phyloP scores from a whole-genome alignment of 2,797 vertebrate species.

The Enteromius paludinosus region DNA sequence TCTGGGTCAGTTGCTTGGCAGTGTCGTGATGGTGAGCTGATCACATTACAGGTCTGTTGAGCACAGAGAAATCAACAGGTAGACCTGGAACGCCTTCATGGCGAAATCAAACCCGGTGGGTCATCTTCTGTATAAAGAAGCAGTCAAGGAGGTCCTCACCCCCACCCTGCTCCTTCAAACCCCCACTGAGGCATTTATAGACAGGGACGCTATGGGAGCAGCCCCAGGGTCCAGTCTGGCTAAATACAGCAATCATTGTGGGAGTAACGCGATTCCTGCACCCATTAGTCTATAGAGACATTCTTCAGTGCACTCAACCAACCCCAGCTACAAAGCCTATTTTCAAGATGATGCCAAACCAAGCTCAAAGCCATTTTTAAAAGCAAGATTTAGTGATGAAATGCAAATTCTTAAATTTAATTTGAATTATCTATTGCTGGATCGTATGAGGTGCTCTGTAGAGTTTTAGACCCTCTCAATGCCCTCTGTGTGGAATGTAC shows the following conservation, averaged over 20 bases:
- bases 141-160: slow-evolving; percentile 58
- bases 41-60: slow-evolving; percentile 48
- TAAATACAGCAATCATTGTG: slow-evolving; percentile 52
- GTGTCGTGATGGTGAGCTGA: slow-evolving; percentile 18
- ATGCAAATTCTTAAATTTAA: not conserved
- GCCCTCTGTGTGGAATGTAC: slow-evolving; percentile 51
- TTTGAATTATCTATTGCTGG: not conserved
- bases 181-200: slow-evolving; percentile 36
- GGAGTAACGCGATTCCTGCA: slow-evolving; percentile 36
- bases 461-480: slow-evolving; percentile 15
- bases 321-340: slow-evolving; percentile 30
- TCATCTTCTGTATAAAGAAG: slow-evolving; percentile 53
- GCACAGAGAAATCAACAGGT: slow-evolving; percentile 36
- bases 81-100: slow-evolving; percentile 45
- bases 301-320: slow-evolving; percentile 41
- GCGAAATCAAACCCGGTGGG: slow-evolving; percentile 49
- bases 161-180: slow-evolving; percentile 51
- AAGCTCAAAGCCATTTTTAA: not conserved
- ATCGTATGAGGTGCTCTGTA: slow-evolving; percentile 7
- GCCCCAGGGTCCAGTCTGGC: slow-evolving; percentile 10
- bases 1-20: slow-evolving; percentile 41
- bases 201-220: slow-evolving; percentile 6
- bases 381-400: not conserved
- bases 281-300: slow-evolving; percentile 35
- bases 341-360: not conserved